phyloP scores from a whole-genome alignment of 2,797 vertebrate genomes.

The Valencia hispanica region DNA sequence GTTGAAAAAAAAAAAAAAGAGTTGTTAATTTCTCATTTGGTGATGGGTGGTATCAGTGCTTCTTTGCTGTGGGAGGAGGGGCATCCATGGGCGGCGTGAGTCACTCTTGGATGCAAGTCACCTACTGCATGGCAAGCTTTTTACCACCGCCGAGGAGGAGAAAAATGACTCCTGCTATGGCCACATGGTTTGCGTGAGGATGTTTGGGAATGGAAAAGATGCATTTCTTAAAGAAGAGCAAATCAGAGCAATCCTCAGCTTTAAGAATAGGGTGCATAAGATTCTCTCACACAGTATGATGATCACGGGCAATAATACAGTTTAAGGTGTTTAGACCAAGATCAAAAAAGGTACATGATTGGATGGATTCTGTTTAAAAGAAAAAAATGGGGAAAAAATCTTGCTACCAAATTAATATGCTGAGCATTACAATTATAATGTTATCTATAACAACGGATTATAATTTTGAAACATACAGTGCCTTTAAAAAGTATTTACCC shows the following conservation, averaged over 20 bases:
- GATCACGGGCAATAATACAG: too few species aligned
- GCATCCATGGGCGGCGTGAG: conserved; percentile 44
- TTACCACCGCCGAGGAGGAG: conserved; percentile 35
- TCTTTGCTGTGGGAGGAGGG: conserved; percentile 45
- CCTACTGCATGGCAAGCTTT: conserved; percentile 47
- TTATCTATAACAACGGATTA: neutral
- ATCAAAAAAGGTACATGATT: neutral
- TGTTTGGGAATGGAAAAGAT: conserved; percentile 1
- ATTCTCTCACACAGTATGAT: too few species aligned
- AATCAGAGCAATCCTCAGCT: neutral
- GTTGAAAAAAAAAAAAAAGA: conserved; percentile 49
- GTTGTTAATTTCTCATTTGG: conserved; percentile 64
- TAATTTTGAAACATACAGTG: neutral
- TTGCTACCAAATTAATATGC: neutral
- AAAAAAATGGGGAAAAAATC: neutral
- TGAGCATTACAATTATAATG: neutral
- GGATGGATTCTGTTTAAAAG: neutral
- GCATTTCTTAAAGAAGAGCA: conserved; percentile 29
- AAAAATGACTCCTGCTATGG: conserved; percentile 33
- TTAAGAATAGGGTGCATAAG: neutral
- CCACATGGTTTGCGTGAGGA: conserved; percentile 12
- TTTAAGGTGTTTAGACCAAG: neutral
- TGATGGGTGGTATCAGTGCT: conserved; percentile 35
- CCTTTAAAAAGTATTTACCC: neutral
- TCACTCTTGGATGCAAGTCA: conserved; percentile 62